Percentiles rank a stretch among this genome's conserved stretches.
These are phyloP conservation scores for Anarsia innoxiella DNA, from an alignment of 2,888 invertebrate species.

Conservation along the genomic window DNA sequence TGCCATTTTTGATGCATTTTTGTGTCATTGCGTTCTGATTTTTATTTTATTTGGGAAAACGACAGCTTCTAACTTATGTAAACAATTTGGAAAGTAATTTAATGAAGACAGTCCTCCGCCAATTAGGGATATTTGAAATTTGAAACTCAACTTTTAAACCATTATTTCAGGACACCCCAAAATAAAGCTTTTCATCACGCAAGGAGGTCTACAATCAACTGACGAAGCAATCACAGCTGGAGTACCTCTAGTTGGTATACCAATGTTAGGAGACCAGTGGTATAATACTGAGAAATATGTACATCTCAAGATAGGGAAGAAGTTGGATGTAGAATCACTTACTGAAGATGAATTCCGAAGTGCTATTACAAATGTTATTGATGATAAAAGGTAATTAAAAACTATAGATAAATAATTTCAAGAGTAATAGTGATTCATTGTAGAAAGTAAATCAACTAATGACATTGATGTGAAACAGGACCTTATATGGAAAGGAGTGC, in stretches of 20 bases:
- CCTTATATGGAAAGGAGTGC: too few relatives aligned
- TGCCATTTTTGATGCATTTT: neutral
- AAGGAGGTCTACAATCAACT: constrained; percentile 62
- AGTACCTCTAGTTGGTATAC: constrained; percentile 54
- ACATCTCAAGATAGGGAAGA: constrained; percentile 33
- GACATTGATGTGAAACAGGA: too few relatives aligned
- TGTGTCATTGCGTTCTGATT: too few relatives aligned
- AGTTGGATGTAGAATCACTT: constrained; percentile 27
- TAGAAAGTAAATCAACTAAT: too few relatives aligned
- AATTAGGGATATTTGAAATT: neutral
- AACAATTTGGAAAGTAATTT: neutral
- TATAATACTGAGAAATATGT: constrained; percentile 46
- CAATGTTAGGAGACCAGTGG: constrained; percentile 59
- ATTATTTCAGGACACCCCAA: constrained; percentile 50
- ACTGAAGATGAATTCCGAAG: constrained; percentile 31
- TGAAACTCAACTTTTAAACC: too few relatives aligned
- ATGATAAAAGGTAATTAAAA: constrained; percentile 29
- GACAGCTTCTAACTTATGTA: neutral
- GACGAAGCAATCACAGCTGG: constrained; percentile 56
- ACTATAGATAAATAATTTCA: too few relatives aligned
- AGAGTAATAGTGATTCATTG: too few relatives aligned
- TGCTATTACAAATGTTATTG: constrained; percentile 31
- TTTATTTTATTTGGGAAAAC: neutral
- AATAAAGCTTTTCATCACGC: constrained; percentile 61
- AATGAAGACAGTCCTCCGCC: neutral